Evolutionary conservation across 2,888 invertebrate species (phyloP), one percentile per base, ranked within the genome.

Genomic region (Drosophila multiciliata): DNA sequence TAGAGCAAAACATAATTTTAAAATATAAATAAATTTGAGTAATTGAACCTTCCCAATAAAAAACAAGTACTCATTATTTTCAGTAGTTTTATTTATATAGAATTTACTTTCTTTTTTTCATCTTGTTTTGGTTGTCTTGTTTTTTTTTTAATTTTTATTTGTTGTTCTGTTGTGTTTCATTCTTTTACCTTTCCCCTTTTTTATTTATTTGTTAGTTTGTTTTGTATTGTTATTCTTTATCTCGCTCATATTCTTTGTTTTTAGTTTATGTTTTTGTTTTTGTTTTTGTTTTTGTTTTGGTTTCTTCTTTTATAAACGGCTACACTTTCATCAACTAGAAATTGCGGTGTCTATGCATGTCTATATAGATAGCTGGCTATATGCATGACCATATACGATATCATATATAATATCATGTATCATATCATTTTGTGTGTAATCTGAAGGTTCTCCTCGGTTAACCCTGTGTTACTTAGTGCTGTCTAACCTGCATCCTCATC

Each of bases 31-130:
- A 5, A n/a, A 15, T 33, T 53, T 11, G 9, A 20, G 26, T 35
- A 53, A 65, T 45, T 36, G 36, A 53, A 33, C n/a, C n/a, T 15
- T 49, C 78, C 55, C 58, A 60, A 77, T 78, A 72, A 82, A 84
- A 88, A 84, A 78, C 53, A 78, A 54, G 50, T 62, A 42, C 45
- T 63, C 70, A 82, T 73, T 81, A 87, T 90, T 90, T 91, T 91
- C 86, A 91, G 89, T 92, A 91, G 90, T 92, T 91, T 91, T 91
- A 88, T 91, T 91, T 91, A 90, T 91, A 91, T 91, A 90, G 91
- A 91, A 91, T 91, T 91, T 90, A 90, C 87, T 89, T 91, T 91
- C 82, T 82, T 71, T 82, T 81, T 79, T 75, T 80, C 74, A 73
- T 81, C 68, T 40, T 83, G 48, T 79, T 83, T 81, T 82, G 76